Evolutionary conservation across 1,140 invertebrate species (phyloP).

Genomic region (Trigoniulus corallinus): DNA sequence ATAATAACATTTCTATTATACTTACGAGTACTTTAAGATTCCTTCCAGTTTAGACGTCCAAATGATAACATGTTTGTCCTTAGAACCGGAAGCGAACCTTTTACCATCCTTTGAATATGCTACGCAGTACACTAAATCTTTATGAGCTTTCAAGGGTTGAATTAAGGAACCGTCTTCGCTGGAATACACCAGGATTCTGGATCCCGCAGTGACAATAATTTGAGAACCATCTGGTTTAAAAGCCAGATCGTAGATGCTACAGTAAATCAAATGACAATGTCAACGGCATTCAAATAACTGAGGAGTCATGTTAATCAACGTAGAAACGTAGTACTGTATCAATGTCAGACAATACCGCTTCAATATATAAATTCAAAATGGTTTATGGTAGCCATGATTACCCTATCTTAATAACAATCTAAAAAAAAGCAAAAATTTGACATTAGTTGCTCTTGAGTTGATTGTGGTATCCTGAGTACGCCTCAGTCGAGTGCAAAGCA

Average conservation of each 20-base stretch:
- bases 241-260: slow-evolving; percentile 82
- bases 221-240: slow-evolving; percentile 91
- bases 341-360: not conserved
- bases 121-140: slow-evolving; percentile 84
- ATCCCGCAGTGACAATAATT: slow-evolving; percentile 82
- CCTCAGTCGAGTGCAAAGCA: no score
- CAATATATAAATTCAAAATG: not conserved
- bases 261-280: slow-evolving; percentile 20
- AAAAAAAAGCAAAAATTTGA: no score
- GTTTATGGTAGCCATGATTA: no score
- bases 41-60: slow-evolving; percentile 96
- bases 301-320: not conserved
- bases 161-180: slow-evolving; percentile 75
- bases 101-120: slow-evolving; percentile 88
- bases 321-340: not conserved
- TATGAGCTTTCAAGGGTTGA: slow-evolving; percentile 84
- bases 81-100: slow-evolving; percentile 89
- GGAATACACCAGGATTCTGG: slow-evolving; percentile 85
- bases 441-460: no score
- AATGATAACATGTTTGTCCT: slow-evolving; percentile 95
- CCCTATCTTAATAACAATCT: no score
- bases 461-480: no score
- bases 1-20: slow-evolving; percentile 12
- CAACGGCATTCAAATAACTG: not conserved
- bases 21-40: slow-evolving; percentile 89